Percentiles rank a stretch among this genome's conserved stretches.
phyloP scores from a whole-genome alignment of 2,888 invertebrate species.

The Tenthredo livida region DNA sequence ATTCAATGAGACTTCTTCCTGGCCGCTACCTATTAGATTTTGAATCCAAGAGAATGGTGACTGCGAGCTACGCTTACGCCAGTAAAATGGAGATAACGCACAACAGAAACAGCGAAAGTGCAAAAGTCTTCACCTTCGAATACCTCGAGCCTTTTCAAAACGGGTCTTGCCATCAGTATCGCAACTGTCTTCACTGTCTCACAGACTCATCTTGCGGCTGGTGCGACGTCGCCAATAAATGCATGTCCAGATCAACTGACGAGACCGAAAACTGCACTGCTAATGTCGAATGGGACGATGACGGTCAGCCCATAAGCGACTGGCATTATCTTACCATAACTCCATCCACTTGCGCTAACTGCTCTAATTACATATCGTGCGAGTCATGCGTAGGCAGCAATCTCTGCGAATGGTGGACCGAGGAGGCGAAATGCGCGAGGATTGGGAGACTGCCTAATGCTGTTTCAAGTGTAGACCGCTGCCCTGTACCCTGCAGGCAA shows the following conservation, averaged over 20 bases:
- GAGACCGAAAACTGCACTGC: conserved; percentile 83
- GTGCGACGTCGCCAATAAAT: conserved; percentile 89
- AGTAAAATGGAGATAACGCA: conserved; percentile 92
- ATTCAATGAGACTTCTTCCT: conserved; percentile 79
- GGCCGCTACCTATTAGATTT: conserved; percentile 85
- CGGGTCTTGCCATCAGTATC: conserved; percentile 88
- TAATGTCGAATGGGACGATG: conserved; percentile 79
- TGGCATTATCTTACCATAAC: conserved; percentile 92
- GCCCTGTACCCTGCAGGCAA: conserved; percentile 90
- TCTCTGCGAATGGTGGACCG: conserved; percentile 95
- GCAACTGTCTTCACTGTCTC: conserved; percentile 92
- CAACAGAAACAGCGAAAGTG: conserved; percentile 85
- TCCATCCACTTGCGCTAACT: conserved; percentile 91
- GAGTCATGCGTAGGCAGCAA: conserved; percentile 87
- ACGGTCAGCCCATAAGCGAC: conserved; percentile 80
- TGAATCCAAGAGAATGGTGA: conserved; percentile 82
- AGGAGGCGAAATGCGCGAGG: conserved; percentile 92
- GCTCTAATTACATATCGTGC: conserved; percentile 94
- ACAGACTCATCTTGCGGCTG: conserved; percentile 95
- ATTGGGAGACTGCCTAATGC: conserved; percentile 86
- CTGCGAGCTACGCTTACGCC: conserved; percentile 73
- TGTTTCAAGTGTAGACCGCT: conserved; percentile 84
- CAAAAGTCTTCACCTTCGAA: conserved; percentile 93
- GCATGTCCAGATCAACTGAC: conserved; percentile 85
- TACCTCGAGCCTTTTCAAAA: conserved; percentile 93